phyloP scores from a whole-genome alignment of 2,888 invertebrate genomes.

The Ceraclea dissimilis region DNA sequence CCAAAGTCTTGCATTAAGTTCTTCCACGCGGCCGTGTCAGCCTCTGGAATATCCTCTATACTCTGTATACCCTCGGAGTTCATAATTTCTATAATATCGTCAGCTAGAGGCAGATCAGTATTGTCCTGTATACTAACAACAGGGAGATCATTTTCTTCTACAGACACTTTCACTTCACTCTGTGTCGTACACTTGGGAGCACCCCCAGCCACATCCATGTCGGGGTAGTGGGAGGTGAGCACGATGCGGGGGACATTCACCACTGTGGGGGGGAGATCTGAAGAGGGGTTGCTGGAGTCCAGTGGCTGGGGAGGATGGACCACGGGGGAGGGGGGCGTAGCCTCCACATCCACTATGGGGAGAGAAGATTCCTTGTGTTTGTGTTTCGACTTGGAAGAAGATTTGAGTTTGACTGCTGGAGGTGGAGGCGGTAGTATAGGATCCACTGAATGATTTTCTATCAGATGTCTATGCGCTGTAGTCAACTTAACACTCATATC shows the following conservation, averaged over 20 bases:
- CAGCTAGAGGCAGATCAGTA: slow-evolving; percentile 44
- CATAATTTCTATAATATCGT: slow-evolving; percentile 47
- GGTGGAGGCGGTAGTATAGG: slow-evolving; percentile 44
- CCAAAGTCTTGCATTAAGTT: slow-evolving; percentile 47
- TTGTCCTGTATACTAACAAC: slow-evolving; percentile 49
- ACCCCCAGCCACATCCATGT: slow-evolving; percentile 10
- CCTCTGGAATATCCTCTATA: slow-evolving; percentile 41
- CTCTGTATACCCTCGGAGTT: slow-evolving; percentile 47
- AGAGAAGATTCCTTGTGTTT: slow-evolving; percentile 41
- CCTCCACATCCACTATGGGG: slow-evolving; percentile 12
- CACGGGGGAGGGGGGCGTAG: slow-evolving; percentile 34
- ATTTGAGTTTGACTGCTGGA: slow-evolving; percentile 35
- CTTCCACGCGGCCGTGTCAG: slow-evolving; percentile 44
- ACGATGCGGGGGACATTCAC: slow-evolving; percentile 12
- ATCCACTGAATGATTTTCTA: slow-evolving; percentile 45
- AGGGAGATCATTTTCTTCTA: slow-evolving; percentile 43
- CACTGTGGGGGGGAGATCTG: slow-evolving; percentile 25
- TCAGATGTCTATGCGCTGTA: slow-evolving; percentile 67
- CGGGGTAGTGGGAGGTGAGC: slow-evolving; percentile 13
- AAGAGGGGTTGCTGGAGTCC: slow-evolving; percentile 39
- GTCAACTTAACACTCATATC: slow-evolving; percentile 70
- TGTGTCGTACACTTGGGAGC: slow-evolving; percentile 8
- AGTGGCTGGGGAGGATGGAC: slow-evolving; percentile 38
- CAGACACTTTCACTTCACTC: slow-evolving; percentile 41
- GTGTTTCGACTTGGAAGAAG: slow-evolving; percentile 33